These are phyloP conservation scores for Megalonaias nervosa DNA, from an alignment of 1,140 invertebrate genomes.

Conservation along the genomic window DNA sequence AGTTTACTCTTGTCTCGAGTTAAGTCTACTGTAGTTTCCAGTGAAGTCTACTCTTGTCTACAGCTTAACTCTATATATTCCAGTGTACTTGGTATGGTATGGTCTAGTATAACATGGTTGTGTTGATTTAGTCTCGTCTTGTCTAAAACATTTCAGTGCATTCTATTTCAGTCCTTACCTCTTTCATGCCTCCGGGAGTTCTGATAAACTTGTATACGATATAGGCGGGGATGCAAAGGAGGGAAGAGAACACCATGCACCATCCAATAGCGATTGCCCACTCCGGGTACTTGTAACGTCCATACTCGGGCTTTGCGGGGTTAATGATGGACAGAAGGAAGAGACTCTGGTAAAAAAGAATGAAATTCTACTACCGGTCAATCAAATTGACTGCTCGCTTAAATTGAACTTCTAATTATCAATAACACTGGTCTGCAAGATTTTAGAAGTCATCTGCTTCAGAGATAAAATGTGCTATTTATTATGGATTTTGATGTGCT, in stretches of 20 bases:
- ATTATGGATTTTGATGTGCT: too few relatives aligned
- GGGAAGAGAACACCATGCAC: slow-evolving; percentile 75
- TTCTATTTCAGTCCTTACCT: slow-evolving; percentile 44
- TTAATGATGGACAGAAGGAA: slow-evolving; percentile 55
- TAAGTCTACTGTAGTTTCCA: background rate
- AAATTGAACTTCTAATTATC: too few relatives aligned
- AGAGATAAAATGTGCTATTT: too few relatives aligned
- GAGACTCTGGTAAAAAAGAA: slow-evolving; percentile 44
- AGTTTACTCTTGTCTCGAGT: background rate
- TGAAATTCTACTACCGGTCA: background rate
- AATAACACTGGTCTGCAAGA: too few relatives aligned
- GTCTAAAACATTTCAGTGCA: background rate
- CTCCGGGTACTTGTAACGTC: slow-evolving; percentile 74
- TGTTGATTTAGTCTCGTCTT: background rate
- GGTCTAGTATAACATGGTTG: background rate
- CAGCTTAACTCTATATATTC: background rate
- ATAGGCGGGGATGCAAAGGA: slow-evolving; percentile 77
- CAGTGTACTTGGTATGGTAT: background rate
- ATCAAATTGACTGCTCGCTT: background rate
- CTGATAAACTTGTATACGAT: slow-evolving; percentile 72
- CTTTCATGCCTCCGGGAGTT: slow-evolving; percentile 63
- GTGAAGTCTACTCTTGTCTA: background rate
- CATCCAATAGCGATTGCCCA: slow-evolving; percentile 80
- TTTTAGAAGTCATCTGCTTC: too few relatives aligned
- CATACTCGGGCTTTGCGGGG: slow-evolving; percentile 46